Evolutionary conservation across 1,140 invertebrate genomes (phyloP), one percentile per base, ranked within the genome.

Genomic region (Psix sp.): DNA sequence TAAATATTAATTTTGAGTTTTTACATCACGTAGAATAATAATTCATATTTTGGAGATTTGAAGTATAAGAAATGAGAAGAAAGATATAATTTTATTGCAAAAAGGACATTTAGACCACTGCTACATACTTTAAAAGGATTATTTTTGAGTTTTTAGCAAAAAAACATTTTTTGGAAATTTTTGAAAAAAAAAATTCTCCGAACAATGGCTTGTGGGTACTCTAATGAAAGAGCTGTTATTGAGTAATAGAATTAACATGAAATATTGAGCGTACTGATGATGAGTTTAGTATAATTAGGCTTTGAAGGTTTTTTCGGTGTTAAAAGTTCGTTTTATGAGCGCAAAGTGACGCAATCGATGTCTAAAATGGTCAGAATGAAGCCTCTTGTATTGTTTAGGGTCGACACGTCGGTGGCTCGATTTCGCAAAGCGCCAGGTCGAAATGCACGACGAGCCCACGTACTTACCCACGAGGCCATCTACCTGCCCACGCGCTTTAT

Each of bases 351-450:
- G 56, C 29, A 56, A 66, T 48, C 40, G 16, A 18, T 36, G 20
- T 63, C 67, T 71, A 71, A 71, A 62, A 70, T 70, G 57, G 56
- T 59, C 42, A 62, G 66, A 56, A 29, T 33, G 57, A 62, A 70
- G 42, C 17, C 35, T 54, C 40, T 46, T 70, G 40, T 49, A 70
- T 70, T 70, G 66, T 70, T 70, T 70, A 59, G 66, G 56, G 38
- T 26, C 63, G 17, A 46, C 45, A 52, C 35, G 65, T 59, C 54
- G 65, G 45, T 60, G 66, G 56, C 49, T 54, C 18, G 56, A 43
- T 70, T 70, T 70, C 66, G 66, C 66, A 70, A 70, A 70, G 52
- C 45, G 42, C 49, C 26, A 33, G 54, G 54, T 68, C 46, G 46
- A 59, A 59, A 59, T 66, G 40, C 46, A 46, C 52, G 52, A 17